These are phyloP conservation scores for Branchipolynoe longqiensis DNA, from an alignment of 2,888 invertebrate species.

Conservation along the genomic window DNA sequence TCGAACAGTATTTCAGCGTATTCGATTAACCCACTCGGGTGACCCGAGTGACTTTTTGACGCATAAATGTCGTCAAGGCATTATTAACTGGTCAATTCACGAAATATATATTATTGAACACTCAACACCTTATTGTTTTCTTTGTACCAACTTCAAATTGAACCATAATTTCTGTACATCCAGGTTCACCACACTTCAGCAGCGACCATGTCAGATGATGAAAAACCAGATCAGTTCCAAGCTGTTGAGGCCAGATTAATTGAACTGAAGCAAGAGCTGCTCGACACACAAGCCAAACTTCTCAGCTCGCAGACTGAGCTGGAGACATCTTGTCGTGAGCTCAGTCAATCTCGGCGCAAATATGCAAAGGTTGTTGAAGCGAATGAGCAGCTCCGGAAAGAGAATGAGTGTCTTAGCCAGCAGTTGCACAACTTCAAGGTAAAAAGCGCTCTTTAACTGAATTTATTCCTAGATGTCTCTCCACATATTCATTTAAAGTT, in stretches of 20 bases:
- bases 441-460: too few species aligned
- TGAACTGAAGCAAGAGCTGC: neutral
- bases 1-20: neutral
- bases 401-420: slow-evolving; percentile 71
- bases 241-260: neutral
- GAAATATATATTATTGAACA: neutral
- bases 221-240: neutral
- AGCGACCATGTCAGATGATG: neutral
- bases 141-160: neutral
- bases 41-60: neutral
- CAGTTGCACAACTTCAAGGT: slow-evolving; percentile 70
- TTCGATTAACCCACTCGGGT: too few species aligned
- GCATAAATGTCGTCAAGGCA: neutral
- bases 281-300: too few species aligned
- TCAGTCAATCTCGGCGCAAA: slow-evolving; percentile 66
- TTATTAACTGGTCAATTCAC: neutral
- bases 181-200: neutral
- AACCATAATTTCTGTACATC: neutral
- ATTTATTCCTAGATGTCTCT: too few species aligned
- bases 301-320: slow-evolving; percentile 57
- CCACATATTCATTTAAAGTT: too few species aligned
- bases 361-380: slow-evolving; percentile 70
- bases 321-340: slow-evolving; percentile 59
- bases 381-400: slow-evolving; percentile 71
- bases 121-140: neutral